These are phyloP conservation scores for Cecidostiba fungosa DNA, from an alignment of 2,888 invertebrate species.

Conservation along the genomic window DNA sequence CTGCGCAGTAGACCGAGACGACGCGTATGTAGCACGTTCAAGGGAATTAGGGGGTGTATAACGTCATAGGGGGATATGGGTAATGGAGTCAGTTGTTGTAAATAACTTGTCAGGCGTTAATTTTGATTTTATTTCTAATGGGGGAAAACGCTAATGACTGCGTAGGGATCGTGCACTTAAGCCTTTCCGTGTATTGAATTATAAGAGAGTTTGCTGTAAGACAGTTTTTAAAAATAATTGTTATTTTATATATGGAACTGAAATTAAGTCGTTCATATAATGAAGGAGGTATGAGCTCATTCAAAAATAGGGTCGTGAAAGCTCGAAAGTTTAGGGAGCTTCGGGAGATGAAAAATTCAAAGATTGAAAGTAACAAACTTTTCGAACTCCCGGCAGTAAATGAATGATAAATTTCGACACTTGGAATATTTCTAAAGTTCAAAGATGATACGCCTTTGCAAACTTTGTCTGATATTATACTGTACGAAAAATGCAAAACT, in stretches of 20 bases:
- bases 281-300: not conserved
- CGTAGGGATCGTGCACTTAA: not conserved
- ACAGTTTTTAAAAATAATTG: not conserved
- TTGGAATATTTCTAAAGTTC: not conserved
- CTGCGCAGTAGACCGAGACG: slow-evolving; percentile 25
- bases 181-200: not conserved
- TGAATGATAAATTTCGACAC: slow-evolving; percentile 15
- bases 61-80: slow-evolving; percentile 30
- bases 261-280: not conserved
- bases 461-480: not conserved
- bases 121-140: not conserved
- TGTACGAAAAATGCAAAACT: not conserved
- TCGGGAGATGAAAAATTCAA: slow-evolving; percentile 1
- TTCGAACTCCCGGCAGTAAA: not conserved
- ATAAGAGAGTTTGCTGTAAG: not conserved
- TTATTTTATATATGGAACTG: not conserved
- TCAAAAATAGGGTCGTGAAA: slow-evolving; percentile 5
- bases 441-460: not conserved
- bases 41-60: slow-evolving; percentile 41
- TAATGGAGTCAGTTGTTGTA: slow-evolving; percentile 26
- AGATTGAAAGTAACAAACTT: slow-evolving; percentile 3
- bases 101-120: slow-evolving; percentile 26
- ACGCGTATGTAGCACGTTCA: not conserved
- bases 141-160: not conserved
- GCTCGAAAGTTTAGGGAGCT: not conserved